Evolutionary conservation across 2,888 invertebrate genomes (phyloP), one percentile per base, ranked within the genome.

Genomic region (Resseliella maxima): DNA sequence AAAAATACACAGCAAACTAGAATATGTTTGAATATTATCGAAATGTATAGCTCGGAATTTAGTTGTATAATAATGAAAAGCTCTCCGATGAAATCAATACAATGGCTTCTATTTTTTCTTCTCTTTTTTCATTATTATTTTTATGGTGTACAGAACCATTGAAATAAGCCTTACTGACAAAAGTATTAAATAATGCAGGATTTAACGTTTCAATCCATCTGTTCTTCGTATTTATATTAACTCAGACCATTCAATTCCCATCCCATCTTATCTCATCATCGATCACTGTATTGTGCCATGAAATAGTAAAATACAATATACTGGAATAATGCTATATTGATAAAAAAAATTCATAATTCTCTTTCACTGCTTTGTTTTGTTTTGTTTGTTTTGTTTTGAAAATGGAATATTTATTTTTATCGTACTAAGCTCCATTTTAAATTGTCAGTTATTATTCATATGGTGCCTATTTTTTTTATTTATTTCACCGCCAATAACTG

Each of bases 51-150:
- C 10, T 59, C 24, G 59, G 24, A n/a, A 59, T 59, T 59, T 59
- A 72, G 72, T 31, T 72, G n/a, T 72, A 72, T 31, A 72, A 72
- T 72, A 72, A 72, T 31, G 1, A 35, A 72, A 72, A 72, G 35
- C 31, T 31, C 27, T 72, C 31, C 72, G 18, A 15, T 72, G 72
- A 72, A 72, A 72, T 72, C 72, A 35, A 72, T 72, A 72, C 72
- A 72, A 72, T 72, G 72, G 72, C 72, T 72, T 35, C 72, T 31
- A 31, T 15, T 31, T 31, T 2, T 59, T 59, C 5, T 59, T 27
- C 18, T 59, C 24, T 3, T 24, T 18, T 24, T 1, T 3, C 27
- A 27, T 59, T 21, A 59, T n/a, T 24, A 27, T n/a, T 24, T 5
- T 24, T 59, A 27, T 59, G 2, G 59, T 59, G 18, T 18, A 50